phyloP scores from a whole-genome alignment of 2,888 invertebrate species.

The Heliconius cydno region DNA sequence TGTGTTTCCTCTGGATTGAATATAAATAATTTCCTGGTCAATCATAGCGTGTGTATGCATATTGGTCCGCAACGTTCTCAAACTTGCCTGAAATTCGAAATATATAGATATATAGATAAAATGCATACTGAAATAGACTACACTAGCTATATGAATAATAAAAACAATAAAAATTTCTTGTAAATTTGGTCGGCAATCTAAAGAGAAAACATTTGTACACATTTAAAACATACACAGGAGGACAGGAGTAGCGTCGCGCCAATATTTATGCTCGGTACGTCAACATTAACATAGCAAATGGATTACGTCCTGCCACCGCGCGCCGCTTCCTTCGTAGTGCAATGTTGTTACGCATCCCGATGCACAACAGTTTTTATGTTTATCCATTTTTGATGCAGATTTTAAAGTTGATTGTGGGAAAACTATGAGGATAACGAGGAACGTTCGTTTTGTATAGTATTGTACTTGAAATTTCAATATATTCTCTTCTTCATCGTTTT shows the following conservation, averaged over 20 bases:
- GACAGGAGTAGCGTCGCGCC: neutral
- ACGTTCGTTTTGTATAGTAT: neutral
- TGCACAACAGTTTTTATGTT: slow-evolving; percentile 35
- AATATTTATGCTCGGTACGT: slow-evolving; percentile 33
- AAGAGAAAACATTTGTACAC: slow-evolving; percentile 12
- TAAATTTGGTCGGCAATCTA: neutral
- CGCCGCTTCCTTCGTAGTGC: slow-evolving; percentile 57
- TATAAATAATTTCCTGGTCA: no score
- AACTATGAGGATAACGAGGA: neutral
- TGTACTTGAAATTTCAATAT: neutral
- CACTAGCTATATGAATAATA: neutral
- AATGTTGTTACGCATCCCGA: slow-evolving; percentile 51
- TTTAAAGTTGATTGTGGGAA: slow-evolving; percentile 38
- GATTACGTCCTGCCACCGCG: slow-evolving; percentile 48
- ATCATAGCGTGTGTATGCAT: no score
- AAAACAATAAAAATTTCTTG: neutral
- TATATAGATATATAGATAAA: no score
- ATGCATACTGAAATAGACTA: no score
- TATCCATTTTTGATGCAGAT: slow-evolving; percentile 43
- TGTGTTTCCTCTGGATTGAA: no score
- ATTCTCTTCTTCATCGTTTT: no score
- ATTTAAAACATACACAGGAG: slow-evolving; percentile 1
- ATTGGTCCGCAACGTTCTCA: no score
- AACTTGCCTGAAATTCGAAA: no score
- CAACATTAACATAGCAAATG: slow-evolving; percentile 42